phyloP scores from a whole-genome alignment of 2,888 invertebrate genomes.

The Oscheius myriophilus region DNA sequence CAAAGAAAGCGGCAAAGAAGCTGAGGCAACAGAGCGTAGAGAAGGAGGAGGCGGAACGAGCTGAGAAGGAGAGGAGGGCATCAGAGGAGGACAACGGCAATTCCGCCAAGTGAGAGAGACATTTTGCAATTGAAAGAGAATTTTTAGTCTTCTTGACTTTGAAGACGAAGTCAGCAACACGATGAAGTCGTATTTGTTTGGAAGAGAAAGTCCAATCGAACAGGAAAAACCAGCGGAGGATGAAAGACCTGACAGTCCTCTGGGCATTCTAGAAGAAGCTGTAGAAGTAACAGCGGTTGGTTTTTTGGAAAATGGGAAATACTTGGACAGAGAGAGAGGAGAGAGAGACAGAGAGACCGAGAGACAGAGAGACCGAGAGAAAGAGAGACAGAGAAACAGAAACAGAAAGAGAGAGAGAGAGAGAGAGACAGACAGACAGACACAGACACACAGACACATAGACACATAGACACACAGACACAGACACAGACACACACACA shows the following conservation, averaged over 20 bases:
- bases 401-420: too few species aligned
- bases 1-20: conserved; percentile 40
- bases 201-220: conserved; percentile 45
- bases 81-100: conserved; percentile 19
- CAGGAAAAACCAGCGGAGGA: conserved; percentile 29
- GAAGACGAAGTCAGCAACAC: conserved; percentile 23
- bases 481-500: too few species aligned
- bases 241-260: conserved; percentile 42
- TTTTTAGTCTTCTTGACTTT: conserved; percentile 30
- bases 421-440: too few species aligned
- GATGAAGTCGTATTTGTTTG: conserved; percentile 47
- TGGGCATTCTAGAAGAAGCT: conserved; percentile 31
- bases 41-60: conserved; percentile 28
- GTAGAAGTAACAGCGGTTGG: conserved; percentile 9
- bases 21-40: conserved; percentile 35
- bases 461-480: too few species aligned
- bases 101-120: background rate
- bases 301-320: too few species aligned
- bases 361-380: too few species aligned
- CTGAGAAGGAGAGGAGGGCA: background rate
- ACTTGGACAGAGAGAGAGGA: too few species aligned
- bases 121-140: background rate
- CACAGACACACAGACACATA: too few species aligned
- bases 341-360: too few species aligned
- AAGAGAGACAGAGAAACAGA: too few species aligned